Base-by-base conservation (phyloP, 2,888 invertebrate species). In the Hypomecis atomaria region DNA sequence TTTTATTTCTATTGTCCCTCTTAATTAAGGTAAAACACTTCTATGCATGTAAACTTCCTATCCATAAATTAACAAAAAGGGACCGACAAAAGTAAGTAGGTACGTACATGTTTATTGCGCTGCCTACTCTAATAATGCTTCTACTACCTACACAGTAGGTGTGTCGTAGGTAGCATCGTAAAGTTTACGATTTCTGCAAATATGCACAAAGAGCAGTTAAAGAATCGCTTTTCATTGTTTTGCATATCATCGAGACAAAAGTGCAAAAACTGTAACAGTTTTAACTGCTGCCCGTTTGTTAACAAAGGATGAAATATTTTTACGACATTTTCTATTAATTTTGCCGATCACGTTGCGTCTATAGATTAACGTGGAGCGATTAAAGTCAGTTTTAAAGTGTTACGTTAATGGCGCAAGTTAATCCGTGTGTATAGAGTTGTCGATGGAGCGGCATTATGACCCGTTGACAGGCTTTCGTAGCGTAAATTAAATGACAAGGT, bases 391-490 rank as follows among this genome's bases (percentile, higher is more conserved):
- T 57, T 59, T 54, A 44, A 42, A 43, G 61, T 66, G 70, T 80
- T 78, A 73, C 79, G 70, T 76, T 81, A 78, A 78, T 75, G 74
- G 78, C 72, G 73, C 79, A 81, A 79, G 69, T 69, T 89, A 90
- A 90, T 88, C 88, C 87, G 66, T 81, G 80, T 79, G 76, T 81
- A 89, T 86, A 76, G 85, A 88, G 86, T 83, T 85, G 78, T 77
- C 79, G 77, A 79, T 81, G 73, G 71, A 78, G 72, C 68, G 75
- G 79, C 74, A 81, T 84, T 84, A 87, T 81, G 78, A 83, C 76
- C 82, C 86, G 90, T 82, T 89, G 91, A 91, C 92, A 90, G 81
- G 84, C 87, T 82, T 81, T 86, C 79, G 79, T 81, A 79, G 72
- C 75, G 81, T 82, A 83, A 85, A 84, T 83, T 72, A 81, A 76